Evolutionary conservation across 2,888 invertebrate species (phyloP), one percentile per base, ranked within the genome.

Genomic region (Eristalis tenax): DNA sequence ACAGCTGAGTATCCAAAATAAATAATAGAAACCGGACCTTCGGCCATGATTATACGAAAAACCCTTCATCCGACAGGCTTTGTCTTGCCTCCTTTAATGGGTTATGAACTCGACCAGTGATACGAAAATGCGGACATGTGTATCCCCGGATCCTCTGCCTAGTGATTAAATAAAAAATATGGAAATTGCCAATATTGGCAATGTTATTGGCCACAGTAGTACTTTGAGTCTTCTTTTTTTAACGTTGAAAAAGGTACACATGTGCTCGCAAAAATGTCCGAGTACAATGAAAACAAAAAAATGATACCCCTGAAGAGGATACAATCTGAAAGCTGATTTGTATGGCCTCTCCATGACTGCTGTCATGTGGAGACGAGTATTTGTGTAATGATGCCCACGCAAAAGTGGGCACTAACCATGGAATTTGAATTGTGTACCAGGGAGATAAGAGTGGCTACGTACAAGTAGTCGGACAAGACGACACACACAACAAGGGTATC

Each of bases 11-110:
- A 43, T 32, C 64, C 32, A 18, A 63, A 73, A 65, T 38, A 56
- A 56, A 65, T 65, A 74, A 74, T 50, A 32, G 56, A 74, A 65
- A 38, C 73, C 18, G 18, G 50, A 8, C 50, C 50, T n/a, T 50
- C 50, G 50, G 5, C 8, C 50, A n/a, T 50, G 50, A 18, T 18
- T 50, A 50, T 8, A 10, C 18, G 32, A 18, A 2, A 18, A 50
- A 50, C 50, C 50, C 50, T 50, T 50, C 50, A n/a, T 8, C 50
- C 2, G 50, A 8, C 1, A 1, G 18, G 50, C 43, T 71, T 71
- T 59, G 23, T 22, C 3, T n/a, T 28, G 38, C 38, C 32, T 38
- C 8, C 61, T 28, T 71, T 40, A 26, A n/a, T 61, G 43, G 71
- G 40, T 71, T 61, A 61, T 59, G 43, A 40, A 57, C 57, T 70